phyloP scores from a whole-genome alignment of 2,797 vertebrate species.

The Pyrocephalus nanus region DNA sequence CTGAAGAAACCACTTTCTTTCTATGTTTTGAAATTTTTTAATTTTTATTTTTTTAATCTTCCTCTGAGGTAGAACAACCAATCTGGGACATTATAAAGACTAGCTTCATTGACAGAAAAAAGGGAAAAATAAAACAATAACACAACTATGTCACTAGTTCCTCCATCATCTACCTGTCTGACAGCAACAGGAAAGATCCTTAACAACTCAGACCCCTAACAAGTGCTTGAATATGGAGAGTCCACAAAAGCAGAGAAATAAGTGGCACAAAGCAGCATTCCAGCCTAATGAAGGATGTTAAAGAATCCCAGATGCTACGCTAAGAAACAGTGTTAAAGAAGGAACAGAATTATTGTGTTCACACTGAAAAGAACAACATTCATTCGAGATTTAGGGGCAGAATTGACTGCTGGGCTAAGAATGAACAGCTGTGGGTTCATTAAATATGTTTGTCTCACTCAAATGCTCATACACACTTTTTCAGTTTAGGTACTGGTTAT shows the following conservation, averaged over 20 bases:
- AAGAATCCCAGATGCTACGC: neutral
- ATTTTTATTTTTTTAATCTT: neutral
- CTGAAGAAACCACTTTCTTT: neutral
- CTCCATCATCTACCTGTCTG: neutral
- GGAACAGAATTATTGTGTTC: neutral
- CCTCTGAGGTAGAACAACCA: neutral
- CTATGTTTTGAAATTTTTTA: neutral
- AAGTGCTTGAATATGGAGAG: neutral
- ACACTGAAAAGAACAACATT: neutral
- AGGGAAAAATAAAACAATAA: neutral
- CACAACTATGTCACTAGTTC: neutral
- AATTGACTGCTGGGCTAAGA: neutral
- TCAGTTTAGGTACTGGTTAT: neutral
- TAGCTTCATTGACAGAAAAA: neutral
- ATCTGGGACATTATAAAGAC: neutral
- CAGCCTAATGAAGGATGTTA: neutral
- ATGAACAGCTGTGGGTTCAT: neutral
- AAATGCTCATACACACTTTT: neutral
- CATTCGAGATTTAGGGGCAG: neutral
- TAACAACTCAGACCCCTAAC: neutral
- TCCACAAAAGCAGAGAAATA: neutral
- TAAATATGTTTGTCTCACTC: neutral
- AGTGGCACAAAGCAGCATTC: neutral
- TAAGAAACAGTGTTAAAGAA: neutral
- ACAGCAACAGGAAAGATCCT: neutral